Evolutionary conservation across 2,113 vertebrate genomes (phyloP).

Genomic region (Tenebrosternarchus preto): DNA sequence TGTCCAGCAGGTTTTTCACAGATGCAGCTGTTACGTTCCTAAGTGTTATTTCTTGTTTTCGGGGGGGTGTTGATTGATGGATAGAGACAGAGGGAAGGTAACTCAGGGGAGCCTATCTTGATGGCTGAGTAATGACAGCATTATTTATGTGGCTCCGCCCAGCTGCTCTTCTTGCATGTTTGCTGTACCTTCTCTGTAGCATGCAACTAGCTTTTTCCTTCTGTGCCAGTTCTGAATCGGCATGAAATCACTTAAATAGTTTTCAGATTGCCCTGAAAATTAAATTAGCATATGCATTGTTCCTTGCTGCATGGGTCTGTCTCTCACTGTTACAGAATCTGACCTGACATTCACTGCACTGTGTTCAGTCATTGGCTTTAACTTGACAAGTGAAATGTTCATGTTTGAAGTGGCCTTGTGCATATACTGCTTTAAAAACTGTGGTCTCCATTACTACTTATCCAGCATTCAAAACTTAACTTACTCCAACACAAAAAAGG

Average conservation of each 20-base stretch:
- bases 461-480: neutral
- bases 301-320: neutral
- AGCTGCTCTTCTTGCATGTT: constrained; percentile 48
- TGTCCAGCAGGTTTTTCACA: constrained; percentile 63
- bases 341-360: neutral
- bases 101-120: constrained; percentile 61
- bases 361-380: too few relatives aligned
- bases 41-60: constrained; percentile 31
- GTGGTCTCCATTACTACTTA: neutral
- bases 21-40: constrained; percentile 56
- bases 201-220: constrained; percentile 21
- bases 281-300: neutral
- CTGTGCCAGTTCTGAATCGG: constrained; percentile 23
- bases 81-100: constrained; percentile 43
- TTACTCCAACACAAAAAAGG: too few relatives aligned
- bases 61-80: constrained; percentile 58
- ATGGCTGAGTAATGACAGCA: constrained; percentile 71
- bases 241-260: neutral
- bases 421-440: neutral
- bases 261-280: constrained; percentile 3
- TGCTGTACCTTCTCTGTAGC: constrained; percentile 20
- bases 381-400: constrained; percentile 3
- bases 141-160: constrained; percentile 62
- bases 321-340: neutral
- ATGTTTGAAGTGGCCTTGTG: neutral